Conservation (phyloP, 2,113 vertebrate species). For the Eubucco bourcierii region DNA sequence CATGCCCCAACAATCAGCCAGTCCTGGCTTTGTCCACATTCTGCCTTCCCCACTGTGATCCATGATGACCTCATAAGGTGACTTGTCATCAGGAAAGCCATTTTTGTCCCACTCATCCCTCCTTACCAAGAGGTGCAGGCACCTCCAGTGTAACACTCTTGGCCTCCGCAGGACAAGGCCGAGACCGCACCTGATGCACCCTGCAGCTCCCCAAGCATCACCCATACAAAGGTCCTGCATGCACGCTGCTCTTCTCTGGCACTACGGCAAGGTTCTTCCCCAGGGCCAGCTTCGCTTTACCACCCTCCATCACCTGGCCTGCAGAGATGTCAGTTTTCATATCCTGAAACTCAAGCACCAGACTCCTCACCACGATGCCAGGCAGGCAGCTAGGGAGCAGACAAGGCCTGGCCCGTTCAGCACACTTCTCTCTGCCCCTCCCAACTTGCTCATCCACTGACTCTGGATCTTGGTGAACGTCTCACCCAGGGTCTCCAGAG, state of each 20-base stretch:
- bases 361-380: accelerated
- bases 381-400: accelerated
- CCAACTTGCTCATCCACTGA: background rate
- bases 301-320: background rate
- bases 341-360: background rate
- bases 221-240: accelerated
- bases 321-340: background rate
- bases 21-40: background rate
- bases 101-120: background rate
- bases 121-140: background rate
- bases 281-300: background rate
- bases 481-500: background rate
- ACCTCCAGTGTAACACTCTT: background rate
- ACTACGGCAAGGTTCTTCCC: background rate
- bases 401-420: accelerated
- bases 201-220: background rate
- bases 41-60: background rate
- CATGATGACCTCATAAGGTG: accelerated
- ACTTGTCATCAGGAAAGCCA: background rate
- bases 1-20: accelerated
- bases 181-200: accelerated
- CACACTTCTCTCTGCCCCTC: background rate
- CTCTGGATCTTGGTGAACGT: background rate
- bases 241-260: background rate
- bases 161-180: background rate